phyloP scores from a whole-genome alignment of 2,113 vertebrate genomes.

The Scortum barcoo region DNA sequence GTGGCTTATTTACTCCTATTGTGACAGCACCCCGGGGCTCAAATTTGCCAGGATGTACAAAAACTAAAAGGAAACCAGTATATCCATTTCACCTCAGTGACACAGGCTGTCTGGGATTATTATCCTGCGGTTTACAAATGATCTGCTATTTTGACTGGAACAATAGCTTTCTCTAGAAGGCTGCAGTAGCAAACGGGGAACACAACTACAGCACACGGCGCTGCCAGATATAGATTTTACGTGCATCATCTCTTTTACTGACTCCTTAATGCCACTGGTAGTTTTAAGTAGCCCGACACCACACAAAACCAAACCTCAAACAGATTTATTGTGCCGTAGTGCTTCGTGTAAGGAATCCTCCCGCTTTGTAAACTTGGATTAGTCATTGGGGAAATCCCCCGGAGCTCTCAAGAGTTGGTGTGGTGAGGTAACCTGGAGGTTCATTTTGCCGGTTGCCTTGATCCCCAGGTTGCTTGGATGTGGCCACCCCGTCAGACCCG shows the following conservation, averaged over 20 bases:
- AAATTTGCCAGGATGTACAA: slow-evolving; percentile 57
- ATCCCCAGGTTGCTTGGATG: slow-evolving; percentile 49
- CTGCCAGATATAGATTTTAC: slow-evolving; percentile 12
- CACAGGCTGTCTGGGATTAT: slow-evolving; percentile 45
- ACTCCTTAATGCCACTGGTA: slow-evolving; percentile 34
- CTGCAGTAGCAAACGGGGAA: background rate
- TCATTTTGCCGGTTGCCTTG: slow-evolving; percentile 50
- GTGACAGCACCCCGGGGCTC: slow-evolving; percentile 67
- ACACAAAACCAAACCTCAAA: slow-evolving; percentile 43
- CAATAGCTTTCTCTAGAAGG: slow-evolving; percentile 42
- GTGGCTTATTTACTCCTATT: slow-evolving; percentile 70
- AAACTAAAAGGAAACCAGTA: slow-evolving; percentile 52
- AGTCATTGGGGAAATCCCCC: slow-evolving; percentile 66
- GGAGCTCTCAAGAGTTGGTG: slow-evolving; percentile 24
- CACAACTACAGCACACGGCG: background rate
- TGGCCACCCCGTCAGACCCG: slow-evolving; percentile 40
- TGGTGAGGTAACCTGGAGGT: slow-evolving; percentile 54
- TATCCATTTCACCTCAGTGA: slow-evolving; percentile 62
- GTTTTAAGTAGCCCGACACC: slow-evolving; percentile 20
- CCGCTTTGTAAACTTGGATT: slow-evolving; percentile 61
- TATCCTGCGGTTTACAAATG: slow-evolving; percentile 66
- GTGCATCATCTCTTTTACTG: slow-evolving; percentile 28
- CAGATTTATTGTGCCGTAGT: slow-evolving; percentile 21
- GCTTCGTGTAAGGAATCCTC: slow-evolving; percentile 31
- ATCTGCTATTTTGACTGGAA: slow-evolving; percentile 60